phyloP scores from a whole-genome alignment of 2,113 vertebrate species.

The Phalacrocorax pelagicus region DNA sequence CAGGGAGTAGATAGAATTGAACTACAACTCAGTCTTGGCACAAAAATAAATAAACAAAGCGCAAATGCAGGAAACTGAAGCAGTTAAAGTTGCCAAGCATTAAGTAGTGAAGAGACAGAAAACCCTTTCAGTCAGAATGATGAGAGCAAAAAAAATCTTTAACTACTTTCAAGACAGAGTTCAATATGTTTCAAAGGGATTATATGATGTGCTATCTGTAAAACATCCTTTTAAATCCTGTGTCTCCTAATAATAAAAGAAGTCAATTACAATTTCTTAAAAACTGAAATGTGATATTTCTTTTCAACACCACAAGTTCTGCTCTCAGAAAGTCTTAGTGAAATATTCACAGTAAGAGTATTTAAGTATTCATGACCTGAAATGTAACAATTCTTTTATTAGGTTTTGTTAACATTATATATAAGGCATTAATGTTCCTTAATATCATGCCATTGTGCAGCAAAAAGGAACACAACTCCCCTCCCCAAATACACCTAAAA shows the following conservation, averaged over 20 bases:
- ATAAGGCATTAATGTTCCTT: not conserved
- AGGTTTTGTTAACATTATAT: not conserved
- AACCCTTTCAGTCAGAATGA: not conserved
- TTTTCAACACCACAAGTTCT: not conserved
- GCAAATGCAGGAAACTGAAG: not conserved
- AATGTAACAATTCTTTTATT: not conserved
- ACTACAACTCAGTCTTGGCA: not conserved
- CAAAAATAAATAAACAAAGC: not conserved
- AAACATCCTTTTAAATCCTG: not conserved
- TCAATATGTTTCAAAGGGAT: not conserved
- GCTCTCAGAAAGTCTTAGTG: not conserved
- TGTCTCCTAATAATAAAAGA: not conserved
- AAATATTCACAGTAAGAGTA: not conserved
- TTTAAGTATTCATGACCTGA: not conserved
- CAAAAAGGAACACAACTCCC: not conserved
- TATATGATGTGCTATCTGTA: not conserved
- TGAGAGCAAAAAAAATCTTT: not conserved
- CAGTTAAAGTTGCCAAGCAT: not conserved
- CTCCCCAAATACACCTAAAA: not conserved
- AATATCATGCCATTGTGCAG: not conserved
- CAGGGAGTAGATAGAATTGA: not conserved
- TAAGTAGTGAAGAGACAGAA: not conserved
- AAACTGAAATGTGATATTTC: not conserved
- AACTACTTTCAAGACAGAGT: not conserved
- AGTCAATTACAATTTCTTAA: not conserved